phyloP scores from a whole-genome alignment of 2,888 invertebrate genomes.

The Hipparchia sbordonii region DNA sequence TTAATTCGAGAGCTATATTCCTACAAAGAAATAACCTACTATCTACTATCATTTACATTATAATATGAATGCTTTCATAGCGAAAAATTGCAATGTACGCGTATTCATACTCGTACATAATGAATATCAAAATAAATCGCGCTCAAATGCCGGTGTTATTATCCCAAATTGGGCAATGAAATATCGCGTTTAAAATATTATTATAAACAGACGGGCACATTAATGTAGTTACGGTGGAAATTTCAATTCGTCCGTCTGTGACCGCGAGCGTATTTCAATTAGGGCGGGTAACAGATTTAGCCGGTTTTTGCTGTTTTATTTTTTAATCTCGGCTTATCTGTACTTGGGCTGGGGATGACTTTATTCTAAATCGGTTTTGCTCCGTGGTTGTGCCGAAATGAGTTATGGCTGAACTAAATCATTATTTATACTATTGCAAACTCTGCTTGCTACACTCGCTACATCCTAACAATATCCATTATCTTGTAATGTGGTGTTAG shows the following conservation, averaged over 20 bases:
- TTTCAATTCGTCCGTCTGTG: constrained; percentile 66
- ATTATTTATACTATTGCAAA: not conserved
- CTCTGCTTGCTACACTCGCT: not conserved
- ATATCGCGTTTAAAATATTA: constrained; percentile 44
- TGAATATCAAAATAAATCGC: constrained; percentile 25
- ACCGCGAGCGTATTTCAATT: constrained; percentile 63
- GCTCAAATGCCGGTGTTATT: constrained; percentile 28
- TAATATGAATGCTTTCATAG: constrained; percentile 1
- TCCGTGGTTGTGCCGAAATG: constrained; percentile 8
- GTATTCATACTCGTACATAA: constrained; percentile 9
- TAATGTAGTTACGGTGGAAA: constrained; percentile 45
- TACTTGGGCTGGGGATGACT: constrained; percentile 28
- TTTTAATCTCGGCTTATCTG: constrained; percentile 57
- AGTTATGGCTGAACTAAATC: constrained; percentile 6
- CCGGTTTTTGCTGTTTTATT: constrained; percentile 54
- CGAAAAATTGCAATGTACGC: constrained; percentile 1
- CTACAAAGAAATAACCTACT: not conserved
- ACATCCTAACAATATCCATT: not conserved
- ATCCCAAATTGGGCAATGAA: constrained; percentile 36
- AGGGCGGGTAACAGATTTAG: constrained; percentile 52
- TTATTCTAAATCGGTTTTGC: constrained; percentile 24
- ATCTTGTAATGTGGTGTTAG: not conserved
- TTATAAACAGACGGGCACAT: constrained; percentile 37
- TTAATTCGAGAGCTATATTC: too few species aligned
- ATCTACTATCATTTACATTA: constrained; percentile 5